Evolutionary conservation across 2,888 invertebrate genomes (phyloP), one percentile per base, ranked within the genome.

Genomic region (Drosophila nigritarsus): DNA sequence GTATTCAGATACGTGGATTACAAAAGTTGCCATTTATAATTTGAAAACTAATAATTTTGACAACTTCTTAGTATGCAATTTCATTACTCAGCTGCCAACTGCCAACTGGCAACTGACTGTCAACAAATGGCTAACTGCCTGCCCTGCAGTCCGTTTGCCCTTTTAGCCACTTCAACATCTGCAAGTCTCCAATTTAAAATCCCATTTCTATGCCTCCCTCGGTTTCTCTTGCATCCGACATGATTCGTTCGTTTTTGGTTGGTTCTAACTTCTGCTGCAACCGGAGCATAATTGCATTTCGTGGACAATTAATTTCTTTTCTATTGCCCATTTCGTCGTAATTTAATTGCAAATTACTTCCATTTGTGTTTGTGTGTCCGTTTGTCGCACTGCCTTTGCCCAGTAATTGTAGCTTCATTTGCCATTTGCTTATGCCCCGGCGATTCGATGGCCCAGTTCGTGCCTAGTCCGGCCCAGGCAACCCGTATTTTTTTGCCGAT

Each of bases 281-380:
- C 78, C 79, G 85, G 87, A 88, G 90, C 91, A 92, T 93, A 93
- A 92, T 93, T 92, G 92, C 92, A 92, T 93, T 93, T 92, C 92
- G 92, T 92, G 92, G 93, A 92, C 92, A 93, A 93, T 92, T 92
- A 93, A 92, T 92, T 93, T 92, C 91, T 87, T 92, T 92, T 92
- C 92, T 92, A 92, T 92, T 92, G 92, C 91, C 92, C 92, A 92
- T 92, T 92, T 92, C 89, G 86, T 87, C 90, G 92, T 92, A 92
- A 92, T 92, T 93, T 92, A 93, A 92, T 92, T 92, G 92, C 92
- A 92, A 92, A 92, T 92, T 91, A 92, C 92, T 92, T 92, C 92
- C 92, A 90, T 90, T 85, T 88, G 84, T 90, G 74, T 65, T 63
- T 77, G 80, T 82, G 78, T 78, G 78, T 78, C 80, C 76, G 76